These are phyloP conservation scores for Dicrurus megarhynchus DNA, from an alignment of 2,113 vertebrate species.

Conservation along the genomic window DNA sequence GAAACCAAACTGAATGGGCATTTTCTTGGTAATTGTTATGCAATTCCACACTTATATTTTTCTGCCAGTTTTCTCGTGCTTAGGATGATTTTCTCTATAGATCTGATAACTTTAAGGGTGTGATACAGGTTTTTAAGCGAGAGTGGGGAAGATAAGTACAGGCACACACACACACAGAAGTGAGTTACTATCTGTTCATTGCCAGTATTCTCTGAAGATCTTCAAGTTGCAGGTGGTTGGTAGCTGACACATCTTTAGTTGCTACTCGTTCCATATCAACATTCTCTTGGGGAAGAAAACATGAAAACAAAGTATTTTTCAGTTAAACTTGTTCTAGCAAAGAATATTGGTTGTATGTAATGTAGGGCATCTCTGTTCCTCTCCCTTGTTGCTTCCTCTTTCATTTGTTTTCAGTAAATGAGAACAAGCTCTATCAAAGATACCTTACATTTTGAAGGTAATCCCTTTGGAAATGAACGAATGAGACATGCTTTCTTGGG, in stretches of 20 bases:
- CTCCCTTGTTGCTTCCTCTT: neutral
- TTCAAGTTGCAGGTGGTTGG: neutral
- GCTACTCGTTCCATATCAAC: neutral
- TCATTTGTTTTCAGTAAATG: conserved; percentile 40
- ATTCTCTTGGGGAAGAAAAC: neutral
- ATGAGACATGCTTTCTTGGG: neutral
- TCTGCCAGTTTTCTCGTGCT: neutral
- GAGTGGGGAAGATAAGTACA: neutral
- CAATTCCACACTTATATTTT: neutral
- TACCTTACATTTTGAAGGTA: conserved; percentile 27
- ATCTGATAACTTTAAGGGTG: neutral
- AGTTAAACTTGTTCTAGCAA: neutral
- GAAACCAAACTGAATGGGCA: neutral
- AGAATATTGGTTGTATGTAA: neutral
- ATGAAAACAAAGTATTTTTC: conserved; percentile 5
- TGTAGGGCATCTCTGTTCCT: neutral
- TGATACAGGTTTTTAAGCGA: neutral
- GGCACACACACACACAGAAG: neutral
- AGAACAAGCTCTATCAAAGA: conserved; percentile 37
- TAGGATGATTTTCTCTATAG: neutral
- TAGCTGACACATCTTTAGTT: neutral
- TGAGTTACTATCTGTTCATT: conserved; percentile 4
- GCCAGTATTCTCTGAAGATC: conserved; percentile 22
- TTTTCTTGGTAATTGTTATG: neutral
- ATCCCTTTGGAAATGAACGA: conserved; percentile 2